Base-by-base conservation (phyloP, 2,888 invertebrate species). In the Chelonus formosanus region DNA sequence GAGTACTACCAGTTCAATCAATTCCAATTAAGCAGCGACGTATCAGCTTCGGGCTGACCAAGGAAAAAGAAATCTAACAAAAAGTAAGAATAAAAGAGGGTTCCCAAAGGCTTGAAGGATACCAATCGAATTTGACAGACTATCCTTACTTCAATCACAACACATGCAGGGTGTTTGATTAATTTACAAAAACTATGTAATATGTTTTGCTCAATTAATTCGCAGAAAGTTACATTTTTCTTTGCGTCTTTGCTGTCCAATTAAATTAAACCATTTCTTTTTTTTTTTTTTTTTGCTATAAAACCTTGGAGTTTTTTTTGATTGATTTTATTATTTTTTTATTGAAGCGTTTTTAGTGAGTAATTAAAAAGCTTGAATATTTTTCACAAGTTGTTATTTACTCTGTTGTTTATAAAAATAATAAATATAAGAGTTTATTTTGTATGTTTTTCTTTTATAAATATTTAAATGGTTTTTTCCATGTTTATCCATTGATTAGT, bases 1-100 rank as follows among this genome's bases (percentile, higher is more conserved):
- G 36, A 52, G 3, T 56, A 45, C 32, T 48, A 31, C 55, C 40
- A 48, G 45, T 52, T 44, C 58, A 61, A 67, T 45, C 62, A 59
- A 64, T 70, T 67, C 63, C 70, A 70, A 70, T 70, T 70, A 70
- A 70, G 68, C 64, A 65, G 56, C 61, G 67, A 45, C 68, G 69
- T 55, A 54, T 44, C 58, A 63, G 70, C 64, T 65, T 70, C 64
- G 59, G 70, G 68, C 67, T 68, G 66, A 68, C 68, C 70, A 56
- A 70, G 66, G 67, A 68, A 66, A 67, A 64, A 58, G 60, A 43
- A 50, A 52, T 52, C 52, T 8, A 52, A 52, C 52, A 8, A 52
- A 52, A 31, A 32, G 8, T 8, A 40, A 20, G 35, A 36, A 47
- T 31, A 31, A 43, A 45, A 44, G 36, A 52, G 57, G 36, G 53